Base-by-base conservation (phyloP, 2,797 vertebrate genomes). In the Myripristis jacobus region DNA sequence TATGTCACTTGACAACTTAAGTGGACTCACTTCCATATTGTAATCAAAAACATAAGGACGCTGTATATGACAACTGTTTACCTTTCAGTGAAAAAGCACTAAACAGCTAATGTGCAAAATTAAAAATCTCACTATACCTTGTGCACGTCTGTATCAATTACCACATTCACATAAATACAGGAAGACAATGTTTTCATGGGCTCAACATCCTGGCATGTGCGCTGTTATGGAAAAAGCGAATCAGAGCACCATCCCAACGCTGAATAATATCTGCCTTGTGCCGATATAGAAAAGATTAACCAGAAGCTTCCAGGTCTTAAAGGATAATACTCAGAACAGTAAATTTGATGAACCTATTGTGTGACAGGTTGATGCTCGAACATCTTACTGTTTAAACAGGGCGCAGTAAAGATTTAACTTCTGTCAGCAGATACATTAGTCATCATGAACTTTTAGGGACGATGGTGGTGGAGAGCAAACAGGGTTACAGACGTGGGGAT, bases 331-430 rank as follows among this genome's bases (percentile, higher is more conserved):
- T 77, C 60, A 69, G 24, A 44, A 57, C 16, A 16, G 48, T 73
- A 63, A 24, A 46, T 75, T 84, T 78, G 38, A 80, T 75, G 73
- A 87, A 87, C 57, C 64, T 25, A 18, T 59, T 79, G 90, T 22
- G 61, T n/a, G 85, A 89, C 61, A 88, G 88, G 90, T 87, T 87
- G 72, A 87, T 85, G 78, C 75, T 43, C 62, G 53, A 72, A 81
- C 75, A 84, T 77, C 34, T 61, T 18, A 31, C 66, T 80, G 48
- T 83, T 51, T 75, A 91, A 90, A 91, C 69, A 90, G 24, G 41
- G 18, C 25, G 57, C 43, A 77, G 71, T 63, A 68, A 77, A 71
- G 70, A 80, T 59, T 76, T 81, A 74, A 56, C 43, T 46, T 80
- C 83, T 56, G 44, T 73, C 75, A 84, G 47, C 79, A 67, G 59